Conservation (phyloP, 2,113 vertebrate genomes). For the Gasterosteus aculeatus region DNA sequence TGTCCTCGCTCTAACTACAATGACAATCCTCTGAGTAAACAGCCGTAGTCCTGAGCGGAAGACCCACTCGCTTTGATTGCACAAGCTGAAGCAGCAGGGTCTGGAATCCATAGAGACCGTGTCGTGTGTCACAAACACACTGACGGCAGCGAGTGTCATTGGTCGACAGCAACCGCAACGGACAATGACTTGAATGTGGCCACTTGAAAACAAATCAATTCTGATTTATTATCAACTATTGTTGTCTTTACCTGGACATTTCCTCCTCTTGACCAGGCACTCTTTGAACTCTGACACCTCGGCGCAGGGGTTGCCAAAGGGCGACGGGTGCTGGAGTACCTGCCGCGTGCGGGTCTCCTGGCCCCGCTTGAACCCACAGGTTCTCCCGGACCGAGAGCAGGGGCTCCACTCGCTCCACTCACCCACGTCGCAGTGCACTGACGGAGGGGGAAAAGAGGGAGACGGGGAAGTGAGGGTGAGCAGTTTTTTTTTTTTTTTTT, state of each 20-base stretch:
- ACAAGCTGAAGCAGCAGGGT: conserved; percentile 63
- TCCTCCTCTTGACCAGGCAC: conserved; percentile 91
- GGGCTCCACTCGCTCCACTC: conserved; percentile 94
- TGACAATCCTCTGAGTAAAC: conserved; percentile 78
- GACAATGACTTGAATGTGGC: neutral
- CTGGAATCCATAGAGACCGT: conserved; percentile 70
- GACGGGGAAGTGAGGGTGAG: neutral
- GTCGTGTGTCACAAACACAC: conserved; percentile 60
- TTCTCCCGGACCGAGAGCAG: conserved; percentile 90
- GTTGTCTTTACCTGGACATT: conserved; percentile 87
- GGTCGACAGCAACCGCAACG: conserved; percentile 24
- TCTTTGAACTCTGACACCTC: conserved; percentile 88
- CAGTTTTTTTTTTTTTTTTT: neutral
- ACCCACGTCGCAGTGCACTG: conserved; percentile 93
- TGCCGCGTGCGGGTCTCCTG: conserved; percentile 91
- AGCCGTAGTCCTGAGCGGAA: conserved; percentile 72
- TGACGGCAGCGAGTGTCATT: conserved; percentile 32
- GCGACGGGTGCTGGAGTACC: conserved; percentile 87
- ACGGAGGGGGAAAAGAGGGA: neutral
- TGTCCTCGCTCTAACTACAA: conserved; percentile 71
- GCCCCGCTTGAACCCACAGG: conserved; percentile 92
- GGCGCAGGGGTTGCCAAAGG: conserved; percentile 88
- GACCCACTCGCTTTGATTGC: conserved; percentile 67
- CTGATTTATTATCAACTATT: neutral
- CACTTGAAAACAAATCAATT: neutral